Percentiles rank a stretch among this genome's conserved stretches.
Conservation (phyloP, 2,797 vertebrate genomes). For the Macroramphosus scolopax region DNA sequence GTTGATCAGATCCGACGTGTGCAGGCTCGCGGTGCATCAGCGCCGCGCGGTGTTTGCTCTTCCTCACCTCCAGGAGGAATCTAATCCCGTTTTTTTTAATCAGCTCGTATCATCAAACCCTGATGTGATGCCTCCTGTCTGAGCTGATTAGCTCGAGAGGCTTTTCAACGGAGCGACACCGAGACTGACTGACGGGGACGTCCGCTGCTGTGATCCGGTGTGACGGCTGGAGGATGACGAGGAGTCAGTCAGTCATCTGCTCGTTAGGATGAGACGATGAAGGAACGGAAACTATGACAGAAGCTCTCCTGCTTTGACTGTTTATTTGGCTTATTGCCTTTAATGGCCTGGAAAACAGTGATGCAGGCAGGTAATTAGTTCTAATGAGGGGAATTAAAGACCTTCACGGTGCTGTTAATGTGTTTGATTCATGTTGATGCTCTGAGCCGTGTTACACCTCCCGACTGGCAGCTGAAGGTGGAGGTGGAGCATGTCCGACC, state of each 20-base stretch:
- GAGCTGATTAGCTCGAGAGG: conserved; percentile 52
- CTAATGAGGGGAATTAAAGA: conserved; percentile 29
- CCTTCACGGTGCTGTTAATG: conserved; percentile 12
- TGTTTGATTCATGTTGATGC: conserved; percentile 10
- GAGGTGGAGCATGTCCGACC: background rate
- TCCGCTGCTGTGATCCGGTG: conserved; percentile 27
- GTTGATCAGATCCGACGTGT: too few species aligned
- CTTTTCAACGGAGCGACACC: conserved; percentile 16
- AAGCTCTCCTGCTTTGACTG: conserved; percentile 14
- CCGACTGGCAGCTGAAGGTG: conserved; percentile 5
- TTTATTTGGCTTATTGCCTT: conserved; percentile 29
- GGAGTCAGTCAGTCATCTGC: conserved; percentile 48
- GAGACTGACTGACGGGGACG: conserved; percentile 23
- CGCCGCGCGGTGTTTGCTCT: conserved; percentile 13
- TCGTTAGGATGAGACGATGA: conserved; percentile 50
- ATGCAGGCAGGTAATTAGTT: conserved; percentile 22
- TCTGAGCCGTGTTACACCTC: conserved; percentile 15
- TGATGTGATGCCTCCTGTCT: conserved; percentile 39
- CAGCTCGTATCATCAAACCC: conserved; percentile 53
- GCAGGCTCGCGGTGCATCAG: too few species aligned
- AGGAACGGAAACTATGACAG: conserved; percentile 25
- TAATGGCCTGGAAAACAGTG: conserved; percentile 12
- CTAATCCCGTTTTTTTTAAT: conserved; percentile 57
- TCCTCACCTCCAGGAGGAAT: conserved; percentile 35
- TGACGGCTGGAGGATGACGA: conserved; percentile 38